Base-by-base conservation (phyloP, 2,888 invertebrate species). In the Altica lythri region DNA sequence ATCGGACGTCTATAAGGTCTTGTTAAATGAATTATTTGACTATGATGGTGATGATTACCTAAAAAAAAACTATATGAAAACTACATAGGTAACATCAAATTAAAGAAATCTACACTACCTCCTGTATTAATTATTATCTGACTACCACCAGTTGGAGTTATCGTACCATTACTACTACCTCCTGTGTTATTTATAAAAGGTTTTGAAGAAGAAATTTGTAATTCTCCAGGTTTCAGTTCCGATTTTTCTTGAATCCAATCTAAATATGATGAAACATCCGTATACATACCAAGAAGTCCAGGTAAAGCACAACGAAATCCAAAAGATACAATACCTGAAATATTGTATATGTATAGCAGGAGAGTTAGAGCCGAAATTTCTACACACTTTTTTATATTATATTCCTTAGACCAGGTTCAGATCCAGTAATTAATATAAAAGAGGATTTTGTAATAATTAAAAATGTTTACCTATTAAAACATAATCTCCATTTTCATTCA, bases 291-390 rank as follows among this genome's bases (percentile, higher is more conserved):
- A 73, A 79, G 60, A 70, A 74, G 77, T 42, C 79, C 79, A 3
- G 80, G 80, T 63, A 80, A 75, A 8, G 84, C 86, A 68, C 86
- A 86, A 50, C 83, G 83, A 54, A 83, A 83, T 10, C 86, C 85
- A 81, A 85, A 86, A 0, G 86, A 85, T 1, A 85, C 83, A 8
- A 86, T 70, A 42, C 86, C 86, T 85, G 68, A 16, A 57, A 52
- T n/a, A n/a, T n/a, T n/a, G n/a, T n/a, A n/a, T n/a, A n/a, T n/a
- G n/a, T n/a, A n/a, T n/a, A n/a, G n/a, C n/a, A n/a, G n/a, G n/a
- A n/a, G n/a, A n/a, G n/a, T 10, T 2, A 19, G 9, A 32, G 9
- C 25, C n/a, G n/a, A n/a, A n/a, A n/a, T n/a, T n/a, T n/a, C n/a
- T n/a, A n/a, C n/a, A n/a, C n/a, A n/a, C n/a, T n/a, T n/a, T n/a